Evolutionary conservation across 2,797 vertebrate genomes (phyloP).

Genomic region (Bradypodion pumilum): DNA sequence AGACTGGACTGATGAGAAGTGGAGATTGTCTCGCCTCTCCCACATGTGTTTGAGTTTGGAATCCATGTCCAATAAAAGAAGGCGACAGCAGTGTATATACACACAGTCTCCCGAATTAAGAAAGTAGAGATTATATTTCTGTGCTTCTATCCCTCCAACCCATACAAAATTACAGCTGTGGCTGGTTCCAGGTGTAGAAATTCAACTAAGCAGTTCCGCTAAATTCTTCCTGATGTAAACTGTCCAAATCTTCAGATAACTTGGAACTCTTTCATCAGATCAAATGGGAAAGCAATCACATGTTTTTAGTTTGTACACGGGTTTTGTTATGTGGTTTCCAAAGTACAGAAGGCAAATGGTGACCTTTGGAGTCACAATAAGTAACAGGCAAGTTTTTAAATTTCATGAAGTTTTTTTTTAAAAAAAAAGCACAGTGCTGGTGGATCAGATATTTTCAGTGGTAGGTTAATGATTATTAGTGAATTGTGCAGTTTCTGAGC

Average conservation of each 20-base stretch:
- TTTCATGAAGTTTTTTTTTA: neutral
- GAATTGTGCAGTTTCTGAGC: neutral
- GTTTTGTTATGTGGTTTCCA: neutral
- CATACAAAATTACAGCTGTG: neutral
- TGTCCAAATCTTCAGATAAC: neutral
- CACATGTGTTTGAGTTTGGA: slow-evolving; percentile 21
- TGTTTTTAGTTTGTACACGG: neutral
- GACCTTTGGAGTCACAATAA: too few relatives aligned
- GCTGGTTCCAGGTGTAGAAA: neutral
- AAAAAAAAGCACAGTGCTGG: neutral
- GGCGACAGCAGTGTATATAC: neutral
- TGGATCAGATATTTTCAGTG: neutral
- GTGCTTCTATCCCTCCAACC: neutral
- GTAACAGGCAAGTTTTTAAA: neutral
- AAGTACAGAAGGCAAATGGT: neutral
- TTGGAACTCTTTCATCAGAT: neutral
- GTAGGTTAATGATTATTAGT: neutral
- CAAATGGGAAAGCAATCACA: neutral
- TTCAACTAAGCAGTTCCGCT: neutral
- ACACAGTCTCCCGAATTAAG: neutral
- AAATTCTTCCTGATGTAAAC: neutral
- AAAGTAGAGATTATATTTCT: neutral
- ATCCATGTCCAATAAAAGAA: slow-evolving; percentile 29
- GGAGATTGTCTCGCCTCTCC: neutral
- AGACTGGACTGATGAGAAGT: slow-evolving; percentile 35